A percentile compares a stretch with the other conserved stretches of the same genome.
Evolutionary conservation across 1,140 invertebrate genomes (phyloP).

Genomic region (Ladona fulva): DNA sequence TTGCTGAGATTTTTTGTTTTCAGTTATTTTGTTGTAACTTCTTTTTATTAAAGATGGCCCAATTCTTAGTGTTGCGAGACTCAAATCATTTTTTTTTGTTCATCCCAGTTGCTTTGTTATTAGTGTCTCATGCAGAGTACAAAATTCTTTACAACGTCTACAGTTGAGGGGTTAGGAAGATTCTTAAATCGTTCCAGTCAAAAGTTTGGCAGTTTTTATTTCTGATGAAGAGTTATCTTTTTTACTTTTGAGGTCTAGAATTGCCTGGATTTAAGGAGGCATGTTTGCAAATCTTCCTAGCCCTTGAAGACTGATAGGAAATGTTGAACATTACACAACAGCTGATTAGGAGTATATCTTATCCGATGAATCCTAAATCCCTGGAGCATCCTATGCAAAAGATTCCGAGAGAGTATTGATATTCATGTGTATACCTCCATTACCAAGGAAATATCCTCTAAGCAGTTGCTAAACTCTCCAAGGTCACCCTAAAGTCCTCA

Average conservation of each 20-base stretch:
- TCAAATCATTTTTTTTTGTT: constrained; percentile 11
- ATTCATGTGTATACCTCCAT: too few species aligned
- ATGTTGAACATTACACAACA: neutral
- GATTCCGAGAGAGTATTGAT: too few species aligned
- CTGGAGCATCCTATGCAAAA: too few species aligned
- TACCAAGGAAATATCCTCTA: neutral
- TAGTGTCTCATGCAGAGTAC: neutral
- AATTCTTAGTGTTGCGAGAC: neutral
- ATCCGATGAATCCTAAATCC: too few species aligned
- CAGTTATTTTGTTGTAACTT: constrained; percentile 10
- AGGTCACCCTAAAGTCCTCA: neutral
- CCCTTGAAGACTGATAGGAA: neutral
- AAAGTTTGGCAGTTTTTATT: too few species aligned
- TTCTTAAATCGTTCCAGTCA: neutral
- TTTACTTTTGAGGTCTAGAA: too few species aligned
- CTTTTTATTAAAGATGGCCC: constrained; percentile 6
- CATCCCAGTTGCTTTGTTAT: constrained; percentile 4
- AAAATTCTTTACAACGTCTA: neutral
- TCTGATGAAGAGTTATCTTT: too few species aligned
- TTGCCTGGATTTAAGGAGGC: too few species aligned
- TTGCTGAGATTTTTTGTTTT: constrained; percentile 8
- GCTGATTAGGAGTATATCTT: too few species aligned
- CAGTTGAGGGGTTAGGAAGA: constrained; percentile 6
- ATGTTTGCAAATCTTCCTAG: neutral
- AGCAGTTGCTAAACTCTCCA: neutral